These are phyloP conservation scores for Cnemophilus loriae DNA, from an alignment of 2,113 vertebrate genomes.

Conservation along the genomic window DNA sequence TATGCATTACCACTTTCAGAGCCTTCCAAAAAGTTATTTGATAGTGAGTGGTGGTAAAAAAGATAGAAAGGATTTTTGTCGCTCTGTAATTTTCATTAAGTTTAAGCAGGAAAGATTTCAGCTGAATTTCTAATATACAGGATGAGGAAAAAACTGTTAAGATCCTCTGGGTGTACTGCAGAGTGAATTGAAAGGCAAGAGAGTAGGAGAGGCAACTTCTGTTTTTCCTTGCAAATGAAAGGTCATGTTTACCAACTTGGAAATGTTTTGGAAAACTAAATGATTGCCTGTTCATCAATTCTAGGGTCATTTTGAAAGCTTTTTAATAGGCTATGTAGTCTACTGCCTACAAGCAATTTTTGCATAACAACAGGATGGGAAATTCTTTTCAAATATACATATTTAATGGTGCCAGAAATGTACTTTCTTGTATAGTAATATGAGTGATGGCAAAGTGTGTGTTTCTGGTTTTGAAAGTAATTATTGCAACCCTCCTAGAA, in stretches of 20 bases:
- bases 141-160: not conserved
- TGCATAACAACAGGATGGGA: not conserved
- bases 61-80: not conserved
- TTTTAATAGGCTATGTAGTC: not conserved
- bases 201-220: not conserved
- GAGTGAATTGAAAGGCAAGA: not conserved
- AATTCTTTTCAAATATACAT: not conserved
- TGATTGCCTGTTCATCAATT: not conserved
- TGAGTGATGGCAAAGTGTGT: not conserved
- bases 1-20: not conserved
- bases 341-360: not conserved
- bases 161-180: not conserved
- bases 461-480: not conserved
- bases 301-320: not conserved
- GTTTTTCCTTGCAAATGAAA: not conserved
- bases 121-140: not conserved
- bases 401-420: not conserved
- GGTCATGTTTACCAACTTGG: not conserved
- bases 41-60: not conserved
- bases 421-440: not conserved
- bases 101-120: not conserved
- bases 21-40: not conserved
- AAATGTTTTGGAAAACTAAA: not conserved
- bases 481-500: not conserved
- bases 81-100: slow-evolving; percentile 3